Conservation (phyloP, 2,797 vertebrate genomes). For the Denticeps clupeoides region DNA sequence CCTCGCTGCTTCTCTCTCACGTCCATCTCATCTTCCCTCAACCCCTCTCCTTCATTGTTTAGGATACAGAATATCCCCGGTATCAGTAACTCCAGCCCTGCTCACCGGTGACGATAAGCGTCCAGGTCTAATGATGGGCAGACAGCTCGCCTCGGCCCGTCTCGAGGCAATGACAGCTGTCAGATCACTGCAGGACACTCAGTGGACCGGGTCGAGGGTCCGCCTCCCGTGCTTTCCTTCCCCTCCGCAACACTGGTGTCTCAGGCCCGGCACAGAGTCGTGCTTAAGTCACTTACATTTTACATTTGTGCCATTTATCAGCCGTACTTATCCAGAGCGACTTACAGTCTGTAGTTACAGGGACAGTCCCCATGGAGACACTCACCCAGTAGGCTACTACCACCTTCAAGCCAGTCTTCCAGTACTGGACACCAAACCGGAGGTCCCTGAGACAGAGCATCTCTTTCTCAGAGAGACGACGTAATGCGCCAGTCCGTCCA, state of each 20-base stretch:
- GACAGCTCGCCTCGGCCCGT: not conserved
- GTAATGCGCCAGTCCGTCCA: too few relatives aligned
- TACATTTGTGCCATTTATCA: too few relatives aligned
- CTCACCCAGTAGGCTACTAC: too few relatives aligned
- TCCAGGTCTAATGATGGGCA: not conserved
- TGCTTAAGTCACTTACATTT: too few relatives aligned
- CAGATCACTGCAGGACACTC: constrained; percentile 7
- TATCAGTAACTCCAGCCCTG: not conserved
- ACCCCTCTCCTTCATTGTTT: not conserved
- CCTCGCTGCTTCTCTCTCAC: not conserved
- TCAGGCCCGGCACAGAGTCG: constrained; percentile 9
- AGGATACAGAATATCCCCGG: too few relatives aligned
- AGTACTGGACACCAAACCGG: too few relatives aligned
- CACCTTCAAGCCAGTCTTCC: too few relatives aligned
- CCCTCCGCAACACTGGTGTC: constrained; percentile 6
- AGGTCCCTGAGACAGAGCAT: too few relatives aligned
- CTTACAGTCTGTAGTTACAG: too few relatives aligned
- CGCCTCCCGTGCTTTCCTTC: not conserved
- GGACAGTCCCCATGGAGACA: constrained; percentile 9
- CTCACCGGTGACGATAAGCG: constrained; percentile 5
- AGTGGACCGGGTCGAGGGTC: not conserved
- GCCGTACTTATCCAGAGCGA: too few relatives aligned
- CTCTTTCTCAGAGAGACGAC: too few relatives aligned
- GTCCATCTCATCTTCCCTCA: not conserved
- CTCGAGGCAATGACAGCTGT: constrained; percentile 11